Evolutionary conservation across 2,113 vertebrate species (phyloP).

Genomic region (Asarcornis scutulata): DNA sequence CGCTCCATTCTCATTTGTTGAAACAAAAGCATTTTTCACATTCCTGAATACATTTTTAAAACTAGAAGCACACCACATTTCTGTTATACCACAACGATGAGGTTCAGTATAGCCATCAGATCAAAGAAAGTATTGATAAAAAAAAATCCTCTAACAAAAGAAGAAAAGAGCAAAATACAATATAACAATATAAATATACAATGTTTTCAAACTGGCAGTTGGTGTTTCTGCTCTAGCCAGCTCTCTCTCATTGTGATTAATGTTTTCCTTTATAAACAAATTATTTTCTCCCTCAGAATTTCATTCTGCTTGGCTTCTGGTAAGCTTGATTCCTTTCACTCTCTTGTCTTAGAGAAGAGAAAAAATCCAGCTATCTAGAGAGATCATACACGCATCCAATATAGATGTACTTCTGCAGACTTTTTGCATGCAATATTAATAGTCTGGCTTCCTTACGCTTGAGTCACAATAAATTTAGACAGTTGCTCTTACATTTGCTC

Average conservation of each 20-base stretch:
- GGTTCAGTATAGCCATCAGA: neutral
- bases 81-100: neutral
- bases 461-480: neutral
- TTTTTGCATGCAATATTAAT: neutral
- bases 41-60: neutral
- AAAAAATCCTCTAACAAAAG: neutral
- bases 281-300: neutral
- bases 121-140: neutral
- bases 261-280: neutral
- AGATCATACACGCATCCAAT: neutral
- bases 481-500: neutral
- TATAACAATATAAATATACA: neutral
- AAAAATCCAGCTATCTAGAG: neutral
- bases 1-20: too few species aligned
- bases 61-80: neutral
- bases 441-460: neutral
- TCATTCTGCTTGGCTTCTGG: neutral
- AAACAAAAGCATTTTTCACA: neutral
- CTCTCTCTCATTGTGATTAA: neutral
- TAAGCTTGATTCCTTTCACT: neutral
- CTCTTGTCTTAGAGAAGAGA: neutral
- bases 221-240: neutral
- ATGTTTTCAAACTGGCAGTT: neutral
- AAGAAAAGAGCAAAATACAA: neutral
- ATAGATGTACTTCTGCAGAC: neutral